Percentiles rank a stretch among this genome's conserved stretches.
Conservation (phyloP, 1,140 invertebrate genomes). For the Lepidurus apus region DNA sequence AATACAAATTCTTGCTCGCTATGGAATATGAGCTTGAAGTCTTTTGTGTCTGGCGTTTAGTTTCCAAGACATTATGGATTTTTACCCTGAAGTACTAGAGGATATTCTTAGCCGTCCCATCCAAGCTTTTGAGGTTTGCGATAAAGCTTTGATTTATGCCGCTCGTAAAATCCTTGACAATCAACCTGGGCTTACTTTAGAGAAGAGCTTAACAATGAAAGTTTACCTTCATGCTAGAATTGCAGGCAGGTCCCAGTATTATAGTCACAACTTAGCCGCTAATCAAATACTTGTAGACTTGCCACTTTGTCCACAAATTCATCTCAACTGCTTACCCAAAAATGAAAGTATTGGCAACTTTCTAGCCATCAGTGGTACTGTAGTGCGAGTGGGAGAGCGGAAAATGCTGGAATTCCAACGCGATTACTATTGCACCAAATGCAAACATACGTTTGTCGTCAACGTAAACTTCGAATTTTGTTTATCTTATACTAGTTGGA, state of each 20-base stretch:
- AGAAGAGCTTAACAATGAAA: not conserved
- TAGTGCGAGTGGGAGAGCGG: constrained; percentile 65
- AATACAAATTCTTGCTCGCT: not conserved
- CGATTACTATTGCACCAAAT: constrained; percentile 70
- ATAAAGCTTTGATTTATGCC: constrained; percentile 7
- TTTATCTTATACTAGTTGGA: not conserved
- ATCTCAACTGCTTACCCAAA: constrained; percentile 56
- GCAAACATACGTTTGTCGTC: constrained; percentile 59
- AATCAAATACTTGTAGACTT: constrained; percentile 46
- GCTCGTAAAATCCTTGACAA: constrained; percentile 15
- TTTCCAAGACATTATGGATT: constrained; percentile 1
- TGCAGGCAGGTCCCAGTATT: not conserved
- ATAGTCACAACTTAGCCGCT: not conserved
- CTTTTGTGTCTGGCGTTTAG: not conserved
- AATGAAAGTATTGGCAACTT: constrained; percentile 62
- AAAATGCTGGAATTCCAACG: constrained; percentile 71
- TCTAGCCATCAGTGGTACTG: constrained; percentile 59
- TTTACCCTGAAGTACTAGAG: not conserved
- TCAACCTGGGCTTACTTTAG: not conserved
- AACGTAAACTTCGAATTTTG: constrained; percentile 49
- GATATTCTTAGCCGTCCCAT: not conserved
- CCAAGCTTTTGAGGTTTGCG: not conserved
- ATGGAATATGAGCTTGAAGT: not conserved
- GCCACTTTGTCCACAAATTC: constrained; percentile 54
- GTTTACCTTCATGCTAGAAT: constrained; percentile 8